Base-by-base conservation (phyloP, 2,113 vertebrate genomes). In the Microtus oregoni region DNA sequence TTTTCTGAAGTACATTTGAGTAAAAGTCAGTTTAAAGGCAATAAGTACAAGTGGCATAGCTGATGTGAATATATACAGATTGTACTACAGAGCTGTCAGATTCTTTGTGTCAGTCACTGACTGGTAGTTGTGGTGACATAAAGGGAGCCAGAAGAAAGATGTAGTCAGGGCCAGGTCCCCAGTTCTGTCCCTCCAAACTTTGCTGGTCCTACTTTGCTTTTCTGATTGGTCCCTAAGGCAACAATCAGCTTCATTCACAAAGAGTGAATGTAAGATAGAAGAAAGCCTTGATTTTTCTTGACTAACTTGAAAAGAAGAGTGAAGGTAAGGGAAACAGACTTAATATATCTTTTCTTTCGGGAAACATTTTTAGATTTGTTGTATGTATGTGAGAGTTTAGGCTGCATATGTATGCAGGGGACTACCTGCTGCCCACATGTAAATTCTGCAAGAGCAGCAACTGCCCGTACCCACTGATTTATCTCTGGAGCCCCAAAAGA, bases 1-100 rank as follows among this genome's bases (percentile, higher is more conserved):
- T 85, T 22, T 75, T 92, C 77, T 92, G 22, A 86, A 93, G 30
- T 95, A 77, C 35, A 82, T 89, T 92, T 86, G 70, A 93, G 61
- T 47, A 32, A 76, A 79, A 76, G 38, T 79, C 63, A 90, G 67
- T 76, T 93, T 92, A 55, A 96, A 72, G 32, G 38, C 20, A 70
- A 88, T 86, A 55, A 68, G 5, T 52, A 19, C 67, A 92, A 87
- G 14, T 2, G 3, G 4, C 61, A 58, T 8, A 75, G 52, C 26
- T 83, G 24, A 41, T 44, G 10, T 15, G 19, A 5, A 19, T 35
- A 30, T 44, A 3, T 41, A 11, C 89, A 63, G 73, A 26, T 52
- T 12, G 78, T 30, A 44, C 26, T 5, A 14, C 1, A 55, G 58
- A 30, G 5, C 38, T 79, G 44, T 87, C 67, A 70, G 30, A 58